Conservation (phyloP, 2,888 invertebrate species). For the Timema cristinae region DNA sequence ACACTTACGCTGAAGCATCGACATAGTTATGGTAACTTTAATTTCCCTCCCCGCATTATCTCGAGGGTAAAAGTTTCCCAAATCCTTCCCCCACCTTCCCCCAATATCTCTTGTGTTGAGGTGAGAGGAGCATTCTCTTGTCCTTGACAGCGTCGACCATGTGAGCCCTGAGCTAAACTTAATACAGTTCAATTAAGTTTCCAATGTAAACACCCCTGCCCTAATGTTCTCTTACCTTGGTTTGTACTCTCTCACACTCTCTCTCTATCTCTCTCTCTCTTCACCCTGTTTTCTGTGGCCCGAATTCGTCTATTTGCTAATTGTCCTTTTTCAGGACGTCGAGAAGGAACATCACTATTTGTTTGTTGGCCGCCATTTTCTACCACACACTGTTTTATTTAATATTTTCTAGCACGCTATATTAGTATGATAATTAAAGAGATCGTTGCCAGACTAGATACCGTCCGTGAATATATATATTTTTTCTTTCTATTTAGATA, state of each 20-base stretch:
- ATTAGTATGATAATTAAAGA: not conserved
- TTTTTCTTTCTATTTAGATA: constrained; percentile 13
- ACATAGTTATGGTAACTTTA: too few relatives aligned
- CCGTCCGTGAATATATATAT: not conserved
- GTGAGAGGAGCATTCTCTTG: too few relatives aligned
- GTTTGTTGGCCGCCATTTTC: constrained; percentile 5
- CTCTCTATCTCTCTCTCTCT: too few relatives aligned
- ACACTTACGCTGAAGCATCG: too few relatives aligned
- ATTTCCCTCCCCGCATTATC: too few relatives aligned
- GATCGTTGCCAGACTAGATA: not conserved
- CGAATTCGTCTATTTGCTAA: not conserved
- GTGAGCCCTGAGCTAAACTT: constrained; percentile 13
- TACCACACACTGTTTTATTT: not conserved
- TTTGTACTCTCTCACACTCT: too few relatives aligned
- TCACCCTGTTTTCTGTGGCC: not conserved
- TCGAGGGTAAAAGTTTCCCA: too few relatives aligned
- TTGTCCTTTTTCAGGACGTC: constrained; percentile 16
- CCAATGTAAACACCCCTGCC: constrained; percentile 24
- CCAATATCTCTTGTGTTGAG: too few relatives aligned
- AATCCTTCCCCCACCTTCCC: too few relatives aligned
- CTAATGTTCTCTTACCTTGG: not conserved
- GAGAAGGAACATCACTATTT: not conserved
- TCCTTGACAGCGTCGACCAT: not conserved
- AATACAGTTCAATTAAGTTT: constrained; percentile 22
- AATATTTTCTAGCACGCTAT: not conserved